These are phyloP conservation scores for Phrynocephalus forsythii DNA, from an alignment of 2,797 vertebrate species.

Conservation along the genomic window DNA sequence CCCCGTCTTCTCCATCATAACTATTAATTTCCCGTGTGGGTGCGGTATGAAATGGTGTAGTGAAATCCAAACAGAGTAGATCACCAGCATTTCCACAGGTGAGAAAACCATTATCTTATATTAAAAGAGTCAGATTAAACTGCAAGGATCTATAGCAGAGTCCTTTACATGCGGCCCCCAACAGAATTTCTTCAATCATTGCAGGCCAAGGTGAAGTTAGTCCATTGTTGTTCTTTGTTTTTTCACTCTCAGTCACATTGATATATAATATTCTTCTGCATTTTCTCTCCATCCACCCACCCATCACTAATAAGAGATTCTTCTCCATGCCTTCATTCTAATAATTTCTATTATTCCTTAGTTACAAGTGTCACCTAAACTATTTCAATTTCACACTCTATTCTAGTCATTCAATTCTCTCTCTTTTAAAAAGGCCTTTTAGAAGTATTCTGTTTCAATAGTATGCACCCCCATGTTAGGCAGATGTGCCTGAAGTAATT, in stretches of 20 bases:
- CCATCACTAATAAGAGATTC: background rate
- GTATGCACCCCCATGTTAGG: background rate
- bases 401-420: slow-evolving; percentile 7
- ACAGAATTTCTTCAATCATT: slow-evolving; percentile 11
- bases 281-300: background rate
- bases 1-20: slow-evolving; percentile 11
- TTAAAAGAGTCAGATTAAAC: slow-evolving; percentile 25
- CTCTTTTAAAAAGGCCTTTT: background rate
- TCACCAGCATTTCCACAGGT: slow-evolving; percentile 3
- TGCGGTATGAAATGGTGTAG: background rate
- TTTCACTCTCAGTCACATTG: slow-evolving; percentile 1
- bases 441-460: background rate
- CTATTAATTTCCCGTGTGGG: slow-evolving; percentile 44
- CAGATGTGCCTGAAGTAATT: background rate
- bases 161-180: background rate
- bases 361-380: background rate
- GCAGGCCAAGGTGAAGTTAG: slow-evolving; percentile 20
- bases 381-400: slow-evolving; percentile 8
- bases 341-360: slow-evolving; percentile 8
- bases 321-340: background rate
- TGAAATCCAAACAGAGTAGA: slow-evolving; percentile 35
- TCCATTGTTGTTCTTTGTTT: slow-evolving; percentile 9
- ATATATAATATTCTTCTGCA: slow-evolving; percentile 9
- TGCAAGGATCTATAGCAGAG: background rate
- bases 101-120: slow-evolving; percentile 27